Conservation (phyloP, 92 coral and sea anemone species). For the Zoanthus sansibaricus region DNA sequence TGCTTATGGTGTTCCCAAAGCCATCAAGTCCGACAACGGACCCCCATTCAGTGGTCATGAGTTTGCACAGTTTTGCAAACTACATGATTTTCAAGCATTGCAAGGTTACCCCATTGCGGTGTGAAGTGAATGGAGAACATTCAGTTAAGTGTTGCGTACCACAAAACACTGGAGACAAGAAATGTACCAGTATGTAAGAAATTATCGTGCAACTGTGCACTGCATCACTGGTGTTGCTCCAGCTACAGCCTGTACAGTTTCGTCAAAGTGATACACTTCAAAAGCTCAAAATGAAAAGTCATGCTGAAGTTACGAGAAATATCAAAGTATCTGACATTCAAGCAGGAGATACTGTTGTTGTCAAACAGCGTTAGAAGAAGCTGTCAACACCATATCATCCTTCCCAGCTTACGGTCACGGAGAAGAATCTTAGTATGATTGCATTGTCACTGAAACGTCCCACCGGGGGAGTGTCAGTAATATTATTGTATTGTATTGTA, state of each 20-base stretch:
- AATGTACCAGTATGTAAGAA: neutral
- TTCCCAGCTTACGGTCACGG: conserved; percentile 51
- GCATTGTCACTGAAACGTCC: no score
- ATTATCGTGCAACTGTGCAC: neutral
- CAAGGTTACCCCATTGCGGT: no score
- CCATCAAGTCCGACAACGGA: no score
- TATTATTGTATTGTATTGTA: no score
- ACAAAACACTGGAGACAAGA: neutral
- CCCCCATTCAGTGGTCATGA: no score
- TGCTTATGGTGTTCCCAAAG: no score
- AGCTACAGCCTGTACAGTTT: conserved; percentile 5
- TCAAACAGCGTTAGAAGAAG: conserved; percentile 1
- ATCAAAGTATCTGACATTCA: neutral
- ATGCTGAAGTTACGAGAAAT: conserved; percentile 2
- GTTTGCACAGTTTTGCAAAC: no score
- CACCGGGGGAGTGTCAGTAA: no score
- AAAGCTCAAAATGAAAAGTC: conserved; percentile 13
- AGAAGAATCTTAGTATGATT: conserved; percentile 36
- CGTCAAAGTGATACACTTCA: conserved; percentile 8
- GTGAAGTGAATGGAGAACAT: no score
- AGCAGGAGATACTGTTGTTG: neutral
- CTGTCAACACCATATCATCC: neutral
- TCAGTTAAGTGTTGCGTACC: no score
- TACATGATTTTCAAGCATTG: no score
- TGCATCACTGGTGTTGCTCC: conserved; percentile 12